Conservation (phyloP, 2,797 vertebrate species). For the Gymnoscopelus microlampas region DNA sequence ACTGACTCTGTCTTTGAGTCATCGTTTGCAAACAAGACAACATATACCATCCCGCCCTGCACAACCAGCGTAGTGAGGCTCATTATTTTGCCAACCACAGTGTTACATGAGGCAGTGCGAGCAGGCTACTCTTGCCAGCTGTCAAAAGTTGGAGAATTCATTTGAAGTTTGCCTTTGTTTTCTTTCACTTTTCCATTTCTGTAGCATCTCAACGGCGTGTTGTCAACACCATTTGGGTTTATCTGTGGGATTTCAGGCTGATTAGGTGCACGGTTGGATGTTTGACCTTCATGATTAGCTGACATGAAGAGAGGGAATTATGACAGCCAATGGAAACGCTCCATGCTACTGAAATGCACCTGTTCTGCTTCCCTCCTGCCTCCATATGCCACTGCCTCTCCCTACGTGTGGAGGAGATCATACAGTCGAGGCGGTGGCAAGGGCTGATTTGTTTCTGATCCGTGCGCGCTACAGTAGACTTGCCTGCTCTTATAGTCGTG, state of each 20-base stretch:
- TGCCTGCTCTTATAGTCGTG: conserved; percentile 6
- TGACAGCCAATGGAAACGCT: conserved; percentile 50
- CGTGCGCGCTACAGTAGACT: conserved; percentile 49
- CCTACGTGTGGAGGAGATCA: conserved; percentile 29
- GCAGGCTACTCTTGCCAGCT: conserved; percentile 46
- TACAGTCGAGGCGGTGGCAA: conserved; percentile 28
- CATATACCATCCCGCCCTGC: conserved; percentile 29
- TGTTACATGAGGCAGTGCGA: conserved; percentile 23
- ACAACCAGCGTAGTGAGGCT: conserved; percentile 55
- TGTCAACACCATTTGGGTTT: conserved; percentile 41
- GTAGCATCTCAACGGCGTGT: conserved; percentile 50
- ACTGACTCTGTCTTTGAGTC: conserved; percentile 21
- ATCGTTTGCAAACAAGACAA: conserved; percentile 44
- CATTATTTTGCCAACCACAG: conserved; percentile 60
- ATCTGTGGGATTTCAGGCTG: conserved; percentile 55
- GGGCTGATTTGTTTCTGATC: conserved; percentile 21
- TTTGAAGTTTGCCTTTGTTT: conserved; percentile 63
- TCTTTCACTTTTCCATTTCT: conserved; percentile 4
- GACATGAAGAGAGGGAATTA: conserved; percentile 55
- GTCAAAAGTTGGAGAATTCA: conserved; percentile 67
- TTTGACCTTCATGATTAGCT: conserved; percentile 70
- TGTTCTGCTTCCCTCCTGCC: conserved; percentile 20
- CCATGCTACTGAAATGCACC: conserved; percentile 41
- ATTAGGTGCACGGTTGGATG: conserved; percentile 53
- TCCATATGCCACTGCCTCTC: neutral